These are phyloP conservation scores for Sorex araneus DNA, from an alignment of 2,113 vertebrate genomes.

Conservation along the genomic window DNA sequence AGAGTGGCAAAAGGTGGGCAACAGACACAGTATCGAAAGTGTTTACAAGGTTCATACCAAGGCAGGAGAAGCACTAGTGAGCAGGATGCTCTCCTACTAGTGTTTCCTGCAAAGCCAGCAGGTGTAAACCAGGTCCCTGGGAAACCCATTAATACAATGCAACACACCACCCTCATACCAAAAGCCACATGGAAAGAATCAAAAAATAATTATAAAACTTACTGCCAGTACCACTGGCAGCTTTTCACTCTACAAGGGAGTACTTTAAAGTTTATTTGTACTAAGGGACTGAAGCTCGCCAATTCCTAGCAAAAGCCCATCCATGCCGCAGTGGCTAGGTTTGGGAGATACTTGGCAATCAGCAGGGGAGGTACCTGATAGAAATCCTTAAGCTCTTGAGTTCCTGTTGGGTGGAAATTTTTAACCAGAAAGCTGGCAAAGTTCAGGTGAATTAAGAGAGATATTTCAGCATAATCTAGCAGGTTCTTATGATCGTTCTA, in stretches of 20 bases:
- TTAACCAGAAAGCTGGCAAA: constrained; percentile 53
- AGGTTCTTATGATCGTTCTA: constrained; percentile 9
- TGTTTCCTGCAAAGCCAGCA: neutral
- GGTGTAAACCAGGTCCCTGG: neutral
- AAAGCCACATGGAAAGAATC: constrained; percentile 77
- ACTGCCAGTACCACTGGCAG: constrained; percentile 76
- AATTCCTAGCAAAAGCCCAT: constrained; percentile 43
- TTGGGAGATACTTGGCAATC: constrained; percentile 26
- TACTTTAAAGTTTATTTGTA: constrained; percentile 80
- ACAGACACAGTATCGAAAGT: neutral
- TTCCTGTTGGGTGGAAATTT: constrained; percentile 60
- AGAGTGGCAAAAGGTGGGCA: neutral
- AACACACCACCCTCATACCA: neutral
- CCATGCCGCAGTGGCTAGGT: neutral
- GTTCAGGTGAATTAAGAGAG: constrained; percentile 1
- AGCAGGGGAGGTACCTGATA: constrained; percentile 40
- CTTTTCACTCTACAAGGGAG: constrained; percentile 71
- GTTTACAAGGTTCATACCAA: fast-evolving
- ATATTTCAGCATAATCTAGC: neutral
- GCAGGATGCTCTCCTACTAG: neutral
- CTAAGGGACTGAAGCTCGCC: constrained; percentile 60
- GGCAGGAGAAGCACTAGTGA: neutral
- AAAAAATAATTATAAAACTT: constrained; percentile 73
- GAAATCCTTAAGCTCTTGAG: constrained; percentile 35
- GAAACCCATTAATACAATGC: constrained; percentile 18